Evolutionary conservation across 1,140 invertebrate species (phyloP).

Genomic region (Cepaea nemoralis): DNA sequence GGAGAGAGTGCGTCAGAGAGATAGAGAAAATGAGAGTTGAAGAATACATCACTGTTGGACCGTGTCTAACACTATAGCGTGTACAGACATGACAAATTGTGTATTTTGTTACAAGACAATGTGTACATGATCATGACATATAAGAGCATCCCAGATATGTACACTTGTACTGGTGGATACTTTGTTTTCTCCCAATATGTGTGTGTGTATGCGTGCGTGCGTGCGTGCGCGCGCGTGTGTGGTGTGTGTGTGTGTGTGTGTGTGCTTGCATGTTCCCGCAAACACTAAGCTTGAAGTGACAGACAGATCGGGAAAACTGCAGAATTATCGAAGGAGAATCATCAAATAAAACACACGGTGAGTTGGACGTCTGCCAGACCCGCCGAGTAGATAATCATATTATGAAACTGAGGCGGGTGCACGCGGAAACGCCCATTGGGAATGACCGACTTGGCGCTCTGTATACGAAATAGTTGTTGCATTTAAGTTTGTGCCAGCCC

Average conservation of each 20-base stretch:
- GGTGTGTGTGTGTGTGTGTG: neutral
- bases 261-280: neutral
- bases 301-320: neutral
- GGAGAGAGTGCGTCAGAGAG: too few relatives aligned
- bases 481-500: constrained; percentile 1
- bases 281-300: too few relatives aligned
- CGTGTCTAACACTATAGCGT: too few relatives aligned
- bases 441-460: neutral
- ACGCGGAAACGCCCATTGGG: neutral
- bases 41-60: too few relatives aligned
- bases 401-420: neutral
- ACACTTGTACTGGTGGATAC: too few relatives aligned
- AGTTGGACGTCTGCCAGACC: neutral
- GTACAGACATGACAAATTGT: too few relatives aligned
- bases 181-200: too few relatives aligned
- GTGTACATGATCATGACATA: too few relatives aligned
- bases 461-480: neutral
- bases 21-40: too few relatives aligned
- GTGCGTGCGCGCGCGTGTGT: neutral
- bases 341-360: neutral
- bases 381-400: neutral
- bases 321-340: neutral
- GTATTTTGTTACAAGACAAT: too few relatives aligned
- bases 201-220: too few relatives aligned
- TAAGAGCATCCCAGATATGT: too few relatives aligned